Evolutionary conservation across 2,888 invertebrate species (phyloP).

Genomic region (Malachius bipustulatus): DNA sequence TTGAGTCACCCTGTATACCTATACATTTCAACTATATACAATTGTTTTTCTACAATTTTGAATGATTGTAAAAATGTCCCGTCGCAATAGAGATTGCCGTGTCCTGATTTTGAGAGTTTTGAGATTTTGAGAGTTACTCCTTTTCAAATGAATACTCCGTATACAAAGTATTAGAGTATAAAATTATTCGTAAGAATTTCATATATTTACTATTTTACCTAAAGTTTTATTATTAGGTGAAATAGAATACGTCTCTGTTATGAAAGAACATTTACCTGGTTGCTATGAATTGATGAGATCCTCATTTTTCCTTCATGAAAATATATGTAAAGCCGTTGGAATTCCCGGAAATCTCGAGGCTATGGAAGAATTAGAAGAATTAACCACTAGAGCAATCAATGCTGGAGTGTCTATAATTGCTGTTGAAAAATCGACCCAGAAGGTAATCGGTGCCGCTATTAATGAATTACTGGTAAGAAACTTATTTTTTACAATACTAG

Average conservation of each 20-base stretch:
- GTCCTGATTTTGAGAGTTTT: no score
- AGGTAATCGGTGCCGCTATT: constrained; percentile 49
- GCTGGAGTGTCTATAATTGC: constrained; percentile 57
- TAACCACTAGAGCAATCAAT: constrained; percentile 46
- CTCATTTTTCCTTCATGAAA: constrained; percentile 50
- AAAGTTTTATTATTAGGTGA: background rate
- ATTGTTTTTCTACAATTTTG: no score
- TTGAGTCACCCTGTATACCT: no score
- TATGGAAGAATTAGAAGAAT: constrained; percentile 46
- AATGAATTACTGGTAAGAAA: constrained; percentile 59
- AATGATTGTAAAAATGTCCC: no score
- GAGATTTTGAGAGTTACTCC: no score
- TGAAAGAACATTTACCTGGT: constrained; percentile 44
- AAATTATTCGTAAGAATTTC: no score
- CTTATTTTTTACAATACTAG: no score
- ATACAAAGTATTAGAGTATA: no score
- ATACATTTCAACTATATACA: no score
- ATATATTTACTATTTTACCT: no score
- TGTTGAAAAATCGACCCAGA: constrained; percentile 40
- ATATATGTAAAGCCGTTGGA: constrained; percentile 45
- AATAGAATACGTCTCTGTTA: constrained; percentile 45
- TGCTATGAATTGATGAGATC: constrained; percentile 47
- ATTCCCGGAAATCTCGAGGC: constrained; percentile 47
- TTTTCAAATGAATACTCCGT: no score
- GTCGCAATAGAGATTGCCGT: no score